These are phyloP conservation scores for Scaptomyza pallida DNA, from an alignment of 1,140 invertebrate genomes.

Conservation along the genomic window DNA sequence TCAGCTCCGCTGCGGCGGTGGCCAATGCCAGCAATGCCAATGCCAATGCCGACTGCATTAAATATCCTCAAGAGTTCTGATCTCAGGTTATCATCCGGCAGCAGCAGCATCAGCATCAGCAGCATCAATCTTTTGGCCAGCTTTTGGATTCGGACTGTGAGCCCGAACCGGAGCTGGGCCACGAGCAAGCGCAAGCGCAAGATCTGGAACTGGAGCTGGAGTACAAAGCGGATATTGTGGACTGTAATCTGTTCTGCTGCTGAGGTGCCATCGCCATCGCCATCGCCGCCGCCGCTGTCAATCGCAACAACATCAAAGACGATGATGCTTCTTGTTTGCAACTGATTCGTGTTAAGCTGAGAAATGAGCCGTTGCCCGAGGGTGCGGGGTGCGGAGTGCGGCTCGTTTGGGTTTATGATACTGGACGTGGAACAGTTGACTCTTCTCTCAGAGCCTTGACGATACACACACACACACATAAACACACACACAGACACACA, in stretches of 20 bases:
- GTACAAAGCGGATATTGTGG: slow-evolving; percentile 70
- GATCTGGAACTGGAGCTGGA: slow-evolving; percentile 62
- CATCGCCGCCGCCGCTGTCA: slow-evolving; percentile 64
- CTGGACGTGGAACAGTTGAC: slow-evolving; percentile 58
- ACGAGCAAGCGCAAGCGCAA: too few species aligned
- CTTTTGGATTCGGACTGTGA: slow-evolving; percentile 54
- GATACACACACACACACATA: slow-evolving; percentile 8
- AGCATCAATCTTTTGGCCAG: slow-evolving; percentile 16
- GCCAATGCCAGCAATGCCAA: slow-evolving; percentile 58
- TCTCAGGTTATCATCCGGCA: slow-evolving; percentile 82
- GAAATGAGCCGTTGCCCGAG: slow-evolving; percentile 66
- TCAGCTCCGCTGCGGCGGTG: slow-evolving; percentile 59
- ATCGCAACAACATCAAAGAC: slow-evolving; percentile 74
- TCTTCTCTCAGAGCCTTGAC: slow-evolving; percentile 22
- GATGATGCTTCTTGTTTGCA: slow-evolving; percentile 83
- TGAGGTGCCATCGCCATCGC: slow-evolving; percentile 41
- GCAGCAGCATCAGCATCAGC: slow-evolving; percentile 32
- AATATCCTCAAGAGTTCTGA: slow-evolving; percentile 84
- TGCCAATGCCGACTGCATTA: slow-evolving; percentile 82
- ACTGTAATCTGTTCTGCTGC: slow-evolving; percentile 73
- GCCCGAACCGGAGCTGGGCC: slow-evolving; percentile 50
- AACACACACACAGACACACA: neutral
- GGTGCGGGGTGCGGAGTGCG: too few species aligned
- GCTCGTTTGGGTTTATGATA: slow-evolving; percentile 83
- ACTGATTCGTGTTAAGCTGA: slow-evolving; percentile 84